Percentiles rank a stretch among this genome's conserved stretches.
Conservation (phyloP, 2,797 vertebrate species). For the Euthynnus affinis region DNA sequence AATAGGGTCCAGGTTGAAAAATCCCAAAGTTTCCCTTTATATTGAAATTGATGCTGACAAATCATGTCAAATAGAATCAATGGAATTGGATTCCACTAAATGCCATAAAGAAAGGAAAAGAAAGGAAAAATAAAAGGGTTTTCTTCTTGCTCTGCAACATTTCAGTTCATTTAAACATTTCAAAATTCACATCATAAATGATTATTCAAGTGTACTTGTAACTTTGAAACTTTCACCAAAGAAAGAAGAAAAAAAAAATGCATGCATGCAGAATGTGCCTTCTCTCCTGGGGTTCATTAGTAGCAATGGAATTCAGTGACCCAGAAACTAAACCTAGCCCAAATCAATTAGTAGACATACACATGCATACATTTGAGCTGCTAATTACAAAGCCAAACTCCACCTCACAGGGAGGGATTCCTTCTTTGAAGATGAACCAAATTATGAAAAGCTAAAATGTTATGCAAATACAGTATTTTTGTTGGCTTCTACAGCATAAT, state of each 20-base stretch:
- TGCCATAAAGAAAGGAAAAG: not conserved
- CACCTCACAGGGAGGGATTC: conserved; percentile 71
- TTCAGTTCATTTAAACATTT: conserved; percentile 45
- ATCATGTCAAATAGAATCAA: not conserved
- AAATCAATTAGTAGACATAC: conserved; percentile 82
- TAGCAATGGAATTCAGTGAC: conserved; percentile 86
- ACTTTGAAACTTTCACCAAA: conserved; percentile 73
- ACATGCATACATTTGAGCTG: conserved; percentile 76
- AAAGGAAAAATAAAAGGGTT: not conserved
- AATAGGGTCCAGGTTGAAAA: no score
- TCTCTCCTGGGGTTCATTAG: conserved; percentile 85
- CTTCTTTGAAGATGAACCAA: conserved; percentile 77
- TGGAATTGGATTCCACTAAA: not conserved
- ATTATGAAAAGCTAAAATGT: conserved; percentile 58
- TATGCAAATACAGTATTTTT: conserved; percentile 61
- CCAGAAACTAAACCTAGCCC: conserved; percentile 84
- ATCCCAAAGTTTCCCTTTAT: not conserved
- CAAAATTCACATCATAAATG: conserved; percentile 50
- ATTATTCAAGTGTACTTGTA: conserved; percentile 63
- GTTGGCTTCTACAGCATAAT: conserved; percentile 42
- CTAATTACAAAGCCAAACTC: conserved; percentile 80
- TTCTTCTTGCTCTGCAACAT: conserved; percentile 18
- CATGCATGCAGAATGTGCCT: conserved; percentile 67
- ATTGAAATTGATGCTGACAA: conserved; percentile 6
- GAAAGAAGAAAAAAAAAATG: conserved; percentile 62